Conservation (phyloP, 2,113 vertebrate species). For the Gallinago undulata region DNA sequence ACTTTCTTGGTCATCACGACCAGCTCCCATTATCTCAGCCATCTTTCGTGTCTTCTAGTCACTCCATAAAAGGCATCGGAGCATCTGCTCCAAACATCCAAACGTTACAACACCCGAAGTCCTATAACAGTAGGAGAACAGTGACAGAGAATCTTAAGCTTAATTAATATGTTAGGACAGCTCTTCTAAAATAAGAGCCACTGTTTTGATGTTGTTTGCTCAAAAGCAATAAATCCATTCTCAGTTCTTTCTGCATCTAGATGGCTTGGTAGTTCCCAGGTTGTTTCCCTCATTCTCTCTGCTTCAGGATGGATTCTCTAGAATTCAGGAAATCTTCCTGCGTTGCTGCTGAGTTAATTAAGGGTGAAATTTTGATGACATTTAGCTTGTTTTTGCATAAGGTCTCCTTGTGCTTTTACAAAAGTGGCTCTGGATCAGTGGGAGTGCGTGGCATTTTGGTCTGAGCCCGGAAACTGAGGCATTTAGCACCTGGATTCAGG, state of each 20-base stretch:
- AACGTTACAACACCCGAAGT: not conserved
- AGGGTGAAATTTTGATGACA: not conserved
- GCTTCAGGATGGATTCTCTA: not conserved
- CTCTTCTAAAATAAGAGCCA: not conserved
- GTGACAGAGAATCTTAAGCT: not conserved
- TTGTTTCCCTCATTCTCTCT: not conserved
- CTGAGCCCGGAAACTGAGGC: not conserved
- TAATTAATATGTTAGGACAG: not conserved
- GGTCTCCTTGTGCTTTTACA: not conserved
- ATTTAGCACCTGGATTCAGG: not conserved
- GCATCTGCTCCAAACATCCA: not conserved
- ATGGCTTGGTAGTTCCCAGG: not conserved
- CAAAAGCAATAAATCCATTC: not conserved
- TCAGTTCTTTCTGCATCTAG: not conserved
- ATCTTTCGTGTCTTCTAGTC: not conserved
- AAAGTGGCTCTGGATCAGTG: not conserved
- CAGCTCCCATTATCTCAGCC: not conserved
- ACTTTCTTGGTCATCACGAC: not conserved
- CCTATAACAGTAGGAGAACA: not conserved
- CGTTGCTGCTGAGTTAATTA: not conserved
- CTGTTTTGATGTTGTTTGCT: not conserved
- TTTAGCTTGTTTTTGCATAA: not conserved
- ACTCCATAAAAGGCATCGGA: not conserved
- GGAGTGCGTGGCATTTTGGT: rapidly evolving
- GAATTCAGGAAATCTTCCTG: not conserved